Evolutionary conservation across 2,797 vertebrate species (phyloP).

Genomic region (Microtus obscurus): DNA sequence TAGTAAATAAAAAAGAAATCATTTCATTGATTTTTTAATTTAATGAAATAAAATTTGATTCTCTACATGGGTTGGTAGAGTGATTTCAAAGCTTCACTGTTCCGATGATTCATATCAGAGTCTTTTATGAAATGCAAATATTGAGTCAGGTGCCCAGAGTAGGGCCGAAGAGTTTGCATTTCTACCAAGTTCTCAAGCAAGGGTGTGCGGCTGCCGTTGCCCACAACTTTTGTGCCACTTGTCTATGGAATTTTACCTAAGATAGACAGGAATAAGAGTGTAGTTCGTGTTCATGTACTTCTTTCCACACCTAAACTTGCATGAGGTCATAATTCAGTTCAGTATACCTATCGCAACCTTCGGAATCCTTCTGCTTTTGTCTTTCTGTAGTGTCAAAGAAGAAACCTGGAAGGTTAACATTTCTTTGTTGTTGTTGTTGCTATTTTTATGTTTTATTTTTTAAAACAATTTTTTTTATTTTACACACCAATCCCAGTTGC

Average conservation of each 20-base stretch:
- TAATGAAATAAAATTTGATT: constrained; percentile 2
- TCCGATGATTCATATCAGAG: background rate
- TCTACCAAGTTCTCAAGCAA: background rate
- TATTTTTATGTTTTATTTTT: too few relatives aligned
- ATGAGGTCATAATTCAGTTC: background rate
- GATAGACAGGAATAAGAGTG: background rate
- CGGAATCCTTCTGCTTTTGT: background rate
- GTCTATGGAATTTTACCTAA: background rate
- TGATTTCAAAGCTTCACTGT: background rate
- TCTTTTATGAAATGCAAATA: background rate
- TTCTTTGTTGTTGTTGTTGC: background rate
- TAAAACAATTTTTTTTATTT: too few relatives aligned
- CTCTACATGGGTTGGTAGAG: background rate
- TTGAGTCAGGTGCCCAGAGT: background rate
- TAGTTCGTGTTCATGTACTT: background rate
- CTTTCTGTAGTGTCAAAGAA: background rate
- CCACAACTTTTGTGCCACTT: background rate
- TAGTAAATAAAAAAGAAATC: too few relatives aligned
- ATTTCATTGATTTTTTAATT: background rate
- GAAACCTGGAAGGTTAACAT: background rate
- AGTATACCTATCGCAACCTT: background rate
- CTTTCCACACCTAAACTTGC: background rate
- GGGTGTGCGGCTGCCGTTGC: background rate
- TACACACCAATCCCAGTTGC: too few relatives aligned
- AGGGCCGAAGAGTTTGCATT: background rate